These are phyloP conservation scores for Stenotaenia linearis DNA, from an alignment of 2,888 invertebrate genomes.

Conservation along the genomic window DNA sequence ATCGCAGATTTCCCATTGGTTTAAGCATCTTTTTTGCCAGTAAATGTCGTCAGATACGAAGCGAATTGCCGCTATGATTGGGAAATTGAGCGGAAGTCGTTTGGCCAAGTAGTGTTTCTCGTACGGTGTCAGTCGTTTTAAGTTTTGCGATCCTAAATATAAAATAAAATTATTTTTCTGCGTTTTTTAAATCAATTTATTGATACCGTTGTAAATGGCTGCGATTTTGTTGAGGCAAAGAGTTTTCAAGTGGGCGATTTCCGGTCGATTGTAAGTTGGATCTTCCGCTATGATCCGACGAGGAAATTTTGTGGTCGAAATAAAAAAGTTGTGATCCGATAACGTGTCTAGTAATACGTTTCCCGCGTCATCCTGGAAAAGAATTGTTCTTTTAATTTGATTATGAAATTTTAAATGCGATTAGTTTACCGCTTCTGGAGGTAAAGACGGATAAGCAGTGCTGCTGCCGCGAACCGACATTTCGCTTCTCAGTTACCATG, in stretches of 20 bases:
- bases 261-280: conserved; percentile 9
- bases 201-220: neutral
- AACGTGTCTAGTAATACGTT: neutral
- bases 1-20: conserved; percentile 21
- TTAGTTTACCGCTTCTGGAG: too few species aligned
- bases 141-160: neutral
- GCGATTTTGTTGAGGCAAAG: neutral
- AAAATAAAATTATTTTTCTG: neutral
- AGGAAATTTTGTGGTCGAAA: neutral
- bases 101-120: conserved; percentile 2
- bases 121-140: neutral
- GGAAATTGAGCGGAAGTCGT: conserved; percentile 7
- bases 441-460: too few species aligned
- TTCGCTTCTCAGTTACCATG: too few species aligned
- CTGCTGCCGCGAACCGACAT: too few species aligned
- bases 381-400: too few species aligned
- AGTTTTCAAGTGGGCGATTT: neutral
- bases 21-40: conserved; percentile 3
- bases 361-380: neutral
- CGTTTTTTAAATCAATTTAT: neutral
- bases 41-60: conserved; percentile 14
- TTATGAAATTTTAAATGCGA: too few species aligned
- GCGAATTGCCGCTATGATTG: neutral
- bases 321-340: neutral
- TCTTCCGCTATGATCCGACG: conserved; percentile 27